Evolutionary conservation across 2,797 vertebrate genomes (phyloP).

Genomic region (Rousettus madagascariensis): DNA sequence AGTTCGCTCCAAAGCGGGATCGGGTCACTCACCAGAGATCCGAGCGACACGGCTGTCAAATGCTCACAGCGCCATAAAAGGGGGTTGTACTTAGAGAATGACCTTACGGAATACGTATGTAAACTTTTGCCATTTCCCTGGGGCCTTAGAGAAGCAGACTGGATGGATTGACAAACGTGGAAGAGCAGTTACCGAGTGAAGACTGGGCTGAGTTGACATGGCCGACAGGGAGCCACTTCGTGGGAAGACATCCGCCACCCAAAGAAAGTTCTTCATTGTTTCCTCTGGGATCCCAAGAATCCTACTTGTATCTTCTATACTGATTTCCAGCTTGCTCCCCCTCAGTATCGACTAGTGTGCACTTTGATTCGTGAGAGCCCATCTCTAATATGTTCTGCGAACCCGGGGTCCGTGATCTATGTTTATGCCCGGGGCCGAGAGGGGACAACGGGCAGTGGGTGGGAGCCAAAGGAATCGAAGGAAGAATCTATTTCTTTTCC

Average conservation of each 20-base stretch:
- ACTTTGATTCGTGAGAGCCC: background rate
- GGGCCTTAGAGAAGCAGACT: background rate
- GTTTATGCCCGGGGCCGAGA: background rate
- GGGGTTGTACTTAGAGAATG: background rate
- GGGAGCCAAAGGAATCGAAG: background rate
- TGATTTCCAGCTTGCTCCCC: background rate
- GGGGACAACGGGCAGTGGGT: background rate
- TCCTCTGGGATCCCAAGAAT: background rate
- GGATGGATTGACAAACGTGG: background rate
- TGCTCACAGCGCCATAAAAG: background rate
- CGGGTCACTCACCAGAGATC: conserved; percentile 16
- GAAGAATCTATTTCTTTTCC: background rate
- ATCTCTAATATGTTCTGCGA: background rate
- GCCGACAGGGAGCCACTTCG: background rate
- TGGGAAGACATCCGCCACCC: background rate
- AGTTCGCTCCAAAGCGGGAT: background rate
- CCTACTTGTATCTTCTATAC: background rate
- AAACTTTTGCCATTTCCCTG: conserved; percentile 36
- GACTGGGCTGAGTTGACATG: background rate
- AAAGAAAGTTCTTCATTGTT: background rate
- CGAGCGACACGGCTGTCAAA: background rate
- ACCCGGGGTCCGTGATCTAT: background rate
- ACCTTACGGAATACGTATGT: background rate
- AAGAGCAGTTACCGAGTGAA: background rate
- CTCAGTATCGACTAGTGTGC: background rate